A percentile compares a stretch with the other conserved stretches of the same genome.
These are phyloP conservation scores for Cyanoramphus novaezelandiae DNA, from an alignment of 2,113 vertebrate species.

Conservation along the genomic window DNA sequence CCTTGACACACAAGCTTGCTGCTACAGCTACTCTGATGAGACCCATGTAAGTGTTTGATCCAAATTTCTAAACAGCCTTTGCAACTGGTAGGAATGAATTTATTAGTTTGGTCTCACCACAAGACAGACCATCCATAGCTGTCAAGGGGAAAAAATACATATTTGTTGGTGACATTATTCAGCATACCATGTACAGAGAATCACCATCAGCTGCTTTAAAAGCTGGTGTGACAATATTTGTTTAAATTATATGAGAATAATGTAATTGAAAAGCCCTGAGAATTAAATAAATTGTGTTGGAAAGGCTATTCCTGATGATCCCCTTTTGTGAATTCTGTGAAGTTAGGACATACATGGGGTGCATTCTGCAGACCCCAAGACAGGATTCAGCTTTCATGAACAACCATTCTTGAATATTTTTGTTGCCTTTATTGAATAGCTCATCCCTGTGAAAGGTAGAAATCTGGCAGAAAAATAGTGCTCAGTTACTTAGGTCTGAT, in stretches of 20 bases:
- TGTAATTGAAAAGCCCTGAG: not conserved
- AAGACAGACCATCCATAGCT: not conserved
- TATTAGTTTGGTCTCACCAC: not conserved
- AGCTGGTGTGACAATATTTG: not conserved
- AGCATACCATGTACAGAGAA: not conserved
- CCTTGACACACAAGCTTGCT: not conserved
- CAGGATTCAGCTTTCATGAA: not conserved
- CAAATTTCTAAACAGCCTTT: not conserved
- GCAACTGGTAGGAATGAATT: not conserved
- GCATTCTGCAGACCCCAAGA: not conserved
- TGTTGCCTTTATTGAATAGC: not conserved
- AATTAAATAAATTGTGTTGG: not conserved
- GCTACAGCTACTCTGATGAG: not conserved
- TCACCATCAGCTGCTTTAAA: not conserved
- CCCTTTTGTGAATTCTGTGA: not conserved
- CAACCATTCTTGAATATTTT: not conserved
- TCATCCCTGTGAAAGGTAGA: not conserved
- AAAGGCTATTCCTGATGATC: not conserved
- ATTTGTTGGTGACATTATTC: not conserved
- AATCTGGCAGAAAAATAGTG: not conserved
- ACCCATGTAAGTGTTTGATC: not conserved
- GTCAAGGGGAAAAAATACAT: not conserved
- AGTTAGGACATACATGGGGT: not conserved
- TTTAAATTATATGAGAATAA: not conserved
- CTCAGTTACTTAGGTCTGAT: not conserved